Percentiles rank a stretch among this genome's conserved stretches.
phyloP scores from a whole-genome alignment of 2,113 vertebrate genomes.

The Malaclemys terrapin region DNA sequence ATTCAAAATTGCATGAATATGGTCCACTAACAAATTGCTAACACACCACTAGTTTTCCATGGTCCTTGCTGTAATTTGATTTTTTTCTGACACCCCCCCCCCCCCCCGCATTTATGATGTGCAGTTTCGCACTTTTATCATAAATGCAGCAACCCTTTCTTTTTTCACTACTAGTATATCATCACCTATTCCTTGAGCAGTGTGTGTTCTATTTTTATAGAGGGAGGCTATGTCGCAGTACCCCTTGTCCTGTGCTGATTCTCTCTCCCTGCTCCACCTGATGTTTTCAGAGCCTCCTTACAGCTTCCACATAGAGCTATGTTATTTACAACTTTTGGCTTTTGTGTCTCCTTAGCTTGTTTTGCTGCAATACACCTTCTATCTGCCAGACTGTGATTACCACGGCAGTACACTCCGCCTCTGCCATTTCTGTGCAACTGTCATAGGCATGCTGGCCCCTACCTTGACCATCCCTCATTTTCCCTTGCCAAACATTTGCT shows the following conservation, averaged over 20 bases:
- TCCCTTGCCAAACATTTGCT: neutral
- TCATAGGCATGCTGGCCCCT: neutral
- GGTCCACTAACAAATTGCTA: neutral
- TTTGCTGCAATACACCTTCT: neutral
- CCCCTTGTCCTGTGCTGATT: no score
- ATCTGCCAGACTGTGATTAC: neutral
- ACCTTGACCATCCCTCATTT: neutral
- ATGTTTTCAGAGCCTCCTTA: no score
- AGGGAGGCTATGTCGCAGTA: neutral
- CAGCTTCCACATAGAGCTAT: no score
- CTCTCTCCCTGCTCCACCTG: no score
- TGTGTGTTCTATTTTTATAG: neutral
- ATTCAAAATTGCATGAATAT: neutral
- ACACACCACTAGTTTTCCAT: neutral
- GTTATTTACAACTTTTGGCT: neutral
- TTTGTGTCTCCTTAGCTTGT: no score
- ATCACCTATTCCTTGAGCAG: neutral
- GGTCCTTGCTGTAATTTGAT: neutral
- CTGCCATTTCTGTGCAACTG: no score
- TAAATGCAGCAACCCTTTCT: neutral
- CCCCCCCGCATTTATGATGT: neutral
- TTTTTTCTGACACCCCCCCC: neutral
- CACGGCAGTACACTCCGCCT: no score
- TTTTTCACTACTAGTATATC: neutral
- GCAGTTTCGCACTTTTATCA: neutral